These are phyloP conservation scores for Nasua narica DNA, from an alignment of 2,797 vertebrate species.

Conservation along the genomic window DNA sequence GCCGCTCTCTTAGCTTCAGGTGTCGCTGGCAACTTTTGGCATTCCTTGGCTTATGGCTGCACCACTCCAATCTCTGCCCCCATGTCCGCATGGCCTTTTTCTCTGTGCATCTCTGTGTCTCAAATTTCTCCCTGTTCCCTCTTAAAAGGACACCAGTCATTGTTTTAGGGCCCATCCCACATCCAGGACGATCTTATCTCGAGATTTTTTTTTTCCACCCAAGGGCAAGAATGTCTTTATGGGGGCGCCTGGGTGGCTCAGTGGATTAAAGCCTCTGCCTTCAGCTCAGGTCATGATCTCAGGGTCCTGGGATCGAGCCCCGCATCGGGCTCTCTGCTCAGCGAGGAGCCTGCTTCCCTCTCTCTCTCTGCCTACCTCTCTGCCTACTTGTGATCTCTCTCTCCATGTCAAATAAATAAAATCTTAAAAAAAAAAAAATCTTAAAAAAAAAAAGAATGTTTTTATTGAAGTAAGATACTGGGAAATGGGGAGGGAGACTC, in stretches of 20 bases:
- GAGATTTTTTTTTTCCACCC: neutral
- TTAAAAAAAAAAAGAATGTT: neutral
- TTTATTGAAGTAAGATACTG: neutral
- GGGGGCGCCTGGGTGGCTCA: no score
- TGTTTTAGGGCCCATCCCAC: neutral
- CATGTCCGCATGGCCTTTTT: neutral
- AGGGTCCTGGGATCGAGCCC: no score
- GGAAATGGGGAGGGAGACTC: neutral
- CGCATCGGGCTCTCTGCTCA: no score
- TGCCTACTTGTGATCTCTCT: no score
- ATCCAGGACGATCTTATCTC: neutral
- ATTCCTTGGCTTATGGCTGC: neutral
- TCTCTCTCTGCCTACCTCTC: no score
- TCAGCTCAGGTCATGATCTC: no score
- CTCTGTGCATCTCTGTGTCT: neutral
- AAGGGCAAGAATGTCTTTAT: neutral
- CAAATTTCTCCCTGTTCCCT: neutral
- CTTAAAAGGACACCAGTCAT: neutral
- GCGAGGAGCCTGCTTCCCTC: no score
- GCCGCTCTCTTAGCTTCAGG: neutral
- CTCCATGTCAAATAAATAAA: no score
- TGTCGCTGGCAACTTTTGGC: neutral
- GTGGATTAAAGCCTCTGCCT: no score
- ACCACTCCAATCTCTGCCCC: neutral
- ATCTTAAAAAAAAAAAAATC: no score